These are phyloP conservation scores for Dasypogon diadema DNA, from an alignment of 2,888 invertebrate species.

Conservation along the genomic window DNA sequence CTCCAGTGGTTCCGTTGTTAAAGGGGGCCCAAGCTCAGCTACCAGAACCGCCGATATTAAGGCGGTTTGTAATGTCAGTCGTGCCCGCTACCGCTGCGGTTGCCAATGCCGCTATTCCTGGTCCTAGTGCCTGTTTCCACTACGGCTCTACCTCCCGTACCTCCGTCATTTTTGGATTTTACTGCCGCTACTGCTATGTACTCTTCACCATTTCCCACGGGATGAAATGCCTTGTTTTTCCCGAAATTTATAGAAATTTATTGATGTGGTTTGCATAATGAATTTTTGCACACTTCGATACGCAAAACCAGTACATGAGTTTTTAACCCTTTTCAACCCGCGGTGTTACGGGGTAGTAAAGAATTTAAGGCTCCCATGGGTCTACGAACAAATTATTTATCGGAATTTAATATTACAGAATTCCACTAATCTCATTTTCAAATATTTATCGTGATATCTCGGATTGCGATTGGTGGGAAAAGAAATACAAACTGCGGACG, in stretches of 20 bases:
- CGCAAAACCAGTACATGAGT: neutral
- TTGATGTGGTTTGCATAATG: constrained; percentile 23
- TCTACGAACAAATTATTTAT: constrained; percentile 8
- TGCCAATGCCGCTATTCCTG: neutral
- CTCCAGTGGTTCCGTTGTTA: neutral
- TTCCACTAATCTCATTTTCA: neutral
- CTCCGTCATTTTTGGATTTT: constrained; percentile 7
- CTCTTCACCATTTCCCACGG: neutral
- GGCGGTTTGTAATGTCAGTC: neutral
- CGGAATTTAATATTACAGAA: neutral
- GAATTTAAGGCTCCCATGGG: constrained; percentile 6
- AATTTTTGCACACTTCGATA: constrained; percentile 18
- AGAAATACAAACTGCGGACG: too few species aligned
- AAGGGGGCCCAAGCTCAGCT: too few species aligned
- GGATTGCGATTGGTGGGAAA: neutral
- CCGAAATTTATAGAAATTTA: constrained; percentile 32
- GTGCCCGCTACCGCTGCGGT: neutral
- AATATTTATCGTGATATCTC: neutral
- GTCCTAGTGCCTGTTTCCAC: neutral
- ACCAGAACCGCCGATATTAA: neutral
- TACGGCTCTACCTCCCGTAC: neutral
- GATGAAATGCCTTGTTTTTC: neutral
- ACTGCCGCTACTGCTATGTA: neutral
- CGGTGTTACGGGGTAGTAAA: neutral
- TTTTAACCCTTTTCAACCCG: constrained; percentile 3